Evolutionary conservation across 2,113 vertebrate genomes (phyloP).

Genomic region (Aphelocoma coerulescens): DNA sequence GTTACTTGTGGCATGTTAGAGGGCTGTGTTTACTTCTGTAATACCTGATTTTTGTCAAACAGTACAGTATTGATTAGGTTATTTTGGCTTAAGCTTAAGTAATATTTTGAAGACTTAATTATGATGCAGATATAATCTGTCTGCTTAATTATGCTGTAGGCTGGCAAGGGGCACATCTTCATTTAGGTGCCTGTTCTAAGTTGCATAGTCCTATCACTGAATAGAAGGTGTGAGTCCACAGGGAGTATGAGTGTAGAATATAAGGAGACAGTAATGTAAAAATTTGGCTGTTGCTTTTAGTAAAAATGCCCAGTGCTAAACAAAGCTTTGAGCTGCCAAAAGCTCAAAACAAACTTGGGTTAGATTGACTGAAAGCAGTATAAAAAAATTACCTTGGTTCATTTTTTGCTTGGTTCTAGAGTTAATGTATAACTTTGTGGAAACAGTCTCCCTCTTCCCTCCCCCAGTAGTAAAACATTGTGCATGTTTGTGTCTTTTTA

Average conservation of each 20-base stretch:
- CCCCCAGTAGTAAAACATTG: constrained; percentile 7
- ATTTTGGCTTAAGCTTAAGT: not conserved
- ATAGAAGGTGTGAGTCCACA: not conserved
- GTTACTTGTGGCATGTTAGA: not conserved
- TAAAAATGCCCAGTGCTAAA: not conserved
- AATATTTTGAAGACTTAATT: not conserved
- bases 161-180: not conserved
- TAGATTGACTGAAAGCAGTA: not conserved
- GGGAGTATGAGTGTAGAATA: not conserved
- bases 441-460: not conserved
- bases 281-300: not conserved
- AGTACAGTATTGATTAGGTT: not conserved
- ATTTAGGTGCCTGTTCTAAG: not conserved
- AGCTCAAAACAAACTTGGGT: not conserved
- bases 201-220: not conserved
- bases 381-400: not conserved
- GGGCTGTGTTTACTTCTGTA: not conserved
- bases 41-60: not conserved
- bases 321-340: not conserved
- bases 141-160: not conserved
- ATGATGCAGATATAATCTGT: not conserved
- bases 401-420: not conserved
- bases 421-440: constrained; percentile 5
- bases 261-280: not conserved
- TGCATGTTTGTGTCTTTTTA: constrained; percentile 34